Base-by-base conservation (phyloP, 2,888 invertebrate species). In the Torymus aiolomorphi region DNA sequence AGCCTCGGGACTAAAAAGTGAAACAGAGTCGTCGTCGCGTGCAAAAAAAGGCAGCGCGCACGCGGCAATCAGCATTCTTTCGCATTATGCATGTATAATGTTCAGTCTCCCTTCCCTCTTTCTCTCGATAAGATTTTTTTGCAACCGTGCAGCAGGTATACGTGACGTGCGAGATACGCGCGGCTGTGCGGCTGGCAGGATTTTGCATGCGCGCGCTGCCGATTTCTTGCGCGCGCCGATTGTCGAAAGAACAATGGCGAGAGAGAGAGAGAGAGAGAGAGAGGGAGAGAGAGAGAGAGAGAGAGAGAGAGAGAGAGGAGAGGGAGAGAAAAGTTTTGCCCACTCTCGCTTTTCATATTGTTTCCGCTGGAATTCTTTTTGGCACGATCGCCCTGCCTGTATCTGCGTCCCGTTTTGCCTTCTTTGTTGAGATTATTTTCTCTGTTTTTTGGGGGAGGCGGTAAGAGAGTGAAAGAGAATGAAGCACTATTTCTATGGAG, bases 71-170 rank as follows among this genome's bases (percentile, higher is more conserved):
- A 75, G 66, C 66, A 67, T 67, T 69, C 59, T 69, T 67, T 76
- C 63, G 56, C 13, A 69, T 70, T 76, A 76, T 76, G 76, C 78
- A 73, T 82, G 72, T 80, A 82, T 81, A 72, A 83, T 83, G 77
- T 31, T 1, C 31, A 31, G 31, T 31, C 31, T 31, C 31, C 8
- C 24, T 1, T 31, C 31, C 8, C 67, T 24, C 10, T 18, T 24
- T 51, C 54, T 14, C 74, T 65, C 66, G 57, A 74, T 49, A 74
- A 74, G 57, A 20, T 56, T 57, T 56, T 74, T 74, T 63, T 20
- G 3, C 20, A 5, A 11, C 62, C 13, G 14, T 74, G 12, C n/a
- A 10, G 16, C 2, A 10, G n/a, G 12, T 18, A 11, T 57, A 69
- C 57, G 69, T 69, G 24, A 16, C 24, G 42, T 72, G 16, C 51